Conservation (phyloP, 2,113 vertebrate genomes). For the Chamaetylas fuelleborni region DNA sequence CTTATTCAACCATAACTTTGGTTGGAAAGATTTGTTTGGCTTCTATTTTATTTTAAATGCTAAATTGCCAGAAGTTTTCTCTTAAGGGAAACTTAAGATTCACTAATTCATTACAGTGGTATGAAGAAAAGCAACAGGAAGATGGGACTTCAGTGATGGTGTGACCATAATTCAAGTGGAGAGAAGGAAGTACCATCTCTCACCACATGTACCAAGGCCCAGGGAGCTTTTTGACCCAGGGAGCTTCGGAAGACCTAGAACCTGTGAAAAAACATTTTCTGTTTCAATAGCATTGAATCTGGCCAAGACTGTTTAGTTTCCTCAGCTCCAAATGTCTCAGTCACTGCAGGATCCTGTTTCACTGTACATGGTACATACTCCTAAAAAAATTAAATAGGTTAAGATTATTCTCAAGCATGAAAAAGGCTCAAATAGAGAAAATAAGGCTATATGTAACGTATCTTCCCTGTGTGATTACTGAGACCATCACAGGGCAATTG, state of each 20-base stretch:
- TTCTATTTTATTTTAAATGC: not conserved
- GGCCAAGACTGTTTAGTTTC: not conserved
- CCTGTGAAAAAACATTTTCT: not conserved
- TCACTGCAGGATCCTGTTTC: not conserved
- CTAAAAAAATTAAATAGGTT: not conserved
- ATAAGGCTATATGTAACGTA: not conserved
- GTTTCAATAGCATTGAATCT: not conserved
- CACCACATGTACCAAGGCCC: not conserved
- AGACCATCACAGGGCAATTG: not conserved
- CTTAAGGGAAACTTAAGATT: not conserved
- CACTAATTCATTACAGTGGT: not conserved
- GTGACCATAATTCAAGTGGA: not conserved
- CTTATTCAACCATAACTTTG: not conserved
- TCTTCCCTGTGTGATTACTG: not conserved
- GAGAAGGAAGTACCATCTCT: not conserved
- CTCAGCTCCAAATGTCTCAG: not conserved
- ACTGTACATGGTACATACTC: not conserved
- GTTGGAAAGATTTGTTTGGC: not conserved
- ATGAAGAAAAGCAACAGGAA: not conserved
- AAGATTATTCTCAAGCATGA: not conserved
- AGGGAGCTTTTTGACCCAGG: not conserved
- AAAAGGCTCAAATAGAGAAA: not conserved
- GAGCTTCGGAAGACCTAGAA: not conserved
- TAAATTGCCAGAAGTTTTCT: not conserved
- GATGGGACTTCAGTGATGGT: not conserved